These are phyloP conservation scores for Suncus etruscus DNA, from an alignment of 2,113 vertebrate genomes.

Conservation along the genomic window DNA sequence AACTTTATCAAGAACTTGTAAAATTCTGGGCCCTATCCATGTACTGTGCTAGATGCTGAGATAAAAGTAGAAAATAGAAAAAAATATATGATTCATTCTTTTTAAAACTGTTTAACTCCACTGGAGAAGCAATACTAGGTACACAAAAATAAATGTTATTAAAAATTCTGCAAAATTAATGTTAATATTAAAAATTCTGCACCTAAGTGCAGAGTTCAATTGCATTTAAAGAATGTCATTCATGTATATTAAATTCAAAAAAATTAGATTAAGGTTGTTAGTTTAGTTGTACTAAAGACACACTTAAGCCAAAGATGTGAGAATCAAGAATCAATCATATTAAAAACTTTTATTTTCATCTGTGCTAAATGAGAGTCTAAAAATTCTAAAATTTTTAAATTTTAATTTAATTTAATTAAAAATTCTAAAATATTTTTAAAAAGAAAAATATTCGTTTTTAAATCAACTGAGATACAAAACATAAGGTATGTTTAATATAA, in stretches of 20 bases:
- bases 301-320: neutral
- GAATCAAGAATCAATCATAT: neutral
- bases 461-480: neutral
- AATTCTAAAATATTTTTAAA: no score
- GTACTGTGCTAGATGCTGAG: neutral
- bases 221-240: neutral
- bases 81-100: neutral
- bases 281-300: conserved; percentile 3
- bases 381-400: no score
- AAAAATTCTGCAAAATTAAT: conserved; percentile 2
- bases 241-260: neutral
- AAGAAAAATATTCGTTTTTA: no score
- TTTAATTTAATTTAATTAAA: no score
- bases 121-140: neutral
- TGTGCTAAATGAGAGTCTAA: neutral
- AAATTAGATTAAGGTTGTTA: neutral
- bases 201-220: neutral
- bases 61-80: neutral
- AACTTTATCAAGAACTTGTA: neutral
- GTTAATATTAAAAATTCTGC: neutral
- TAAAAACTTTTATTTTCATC: neutral
- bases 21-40: neutral
- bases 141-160: no score
- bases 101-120: neutral
- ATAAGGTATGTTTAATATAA: neutral